Evolutionary conservation across 2,797 vertebrate genomes (phyloP).

Genomic region (Siniperca undulata): DNA sequence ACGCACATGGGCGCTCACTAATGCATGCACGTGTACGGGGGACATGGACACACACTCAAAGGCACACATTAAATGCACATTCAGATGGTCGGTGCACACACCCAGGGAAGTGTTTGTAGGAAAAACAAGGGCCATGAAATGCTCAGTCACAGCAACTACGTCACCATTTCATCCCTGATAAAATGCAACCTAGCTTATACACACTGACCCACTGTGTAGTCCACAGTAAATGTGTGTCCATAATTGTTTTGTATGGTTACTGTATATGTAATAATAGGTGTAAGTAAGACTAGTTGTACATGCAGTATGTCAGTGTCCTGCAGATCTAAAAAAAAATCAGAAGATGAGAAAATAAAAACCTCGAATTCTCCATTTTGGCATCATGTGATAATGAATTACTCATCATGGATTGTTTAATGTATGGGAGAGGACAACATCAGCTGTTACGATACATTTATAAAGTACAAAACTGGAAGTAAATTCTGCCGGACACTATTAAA

Average conservation of each 20-base stretch:
- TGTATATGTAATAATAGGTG: not conserved
- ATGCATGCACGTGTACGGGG: not conserved
- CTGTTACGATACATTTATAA: not conserved
- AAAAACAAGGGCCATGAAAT: constrained; percentile 26
- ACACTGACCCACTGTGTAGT: not conserved
- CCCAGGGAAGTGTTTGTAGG: not conserved
- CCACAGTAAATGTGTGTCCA: constrained; percentile 6
- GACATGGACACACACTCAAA: constrained; percentile 16
- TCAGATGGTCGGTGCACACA: constrained; percentile 4
- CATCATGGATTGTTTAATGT: not conserved
- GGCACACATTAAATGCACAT: not conserved
- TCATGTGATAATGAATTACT: not conserved
- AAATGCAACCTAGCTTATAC: not conserved
- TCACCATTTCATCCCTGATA: not conserved
- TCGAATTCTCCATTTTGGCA: not conserved
- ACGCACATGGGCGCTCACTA: not conserved
- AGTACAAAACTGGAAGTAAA: not conserved
- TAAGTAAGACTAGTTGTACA: not conserved
- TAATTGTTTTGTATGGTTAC: not conserved
- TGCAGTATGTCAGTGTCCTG: not conserved
- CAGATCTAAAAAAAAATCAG: not conserved
- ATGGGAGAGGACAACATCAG: not conserved
- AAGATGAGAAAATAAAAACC: not conserved
- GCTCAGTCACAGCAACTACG: constrained; percentile 7
- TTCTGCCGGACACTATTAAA: not conserved